Evolutionary conservation across 2,797 vertebrate species (phyloP), one percentile per base, ranked within the genome.

Genomic region (Catamblyrhynchus diadema): DNA sequence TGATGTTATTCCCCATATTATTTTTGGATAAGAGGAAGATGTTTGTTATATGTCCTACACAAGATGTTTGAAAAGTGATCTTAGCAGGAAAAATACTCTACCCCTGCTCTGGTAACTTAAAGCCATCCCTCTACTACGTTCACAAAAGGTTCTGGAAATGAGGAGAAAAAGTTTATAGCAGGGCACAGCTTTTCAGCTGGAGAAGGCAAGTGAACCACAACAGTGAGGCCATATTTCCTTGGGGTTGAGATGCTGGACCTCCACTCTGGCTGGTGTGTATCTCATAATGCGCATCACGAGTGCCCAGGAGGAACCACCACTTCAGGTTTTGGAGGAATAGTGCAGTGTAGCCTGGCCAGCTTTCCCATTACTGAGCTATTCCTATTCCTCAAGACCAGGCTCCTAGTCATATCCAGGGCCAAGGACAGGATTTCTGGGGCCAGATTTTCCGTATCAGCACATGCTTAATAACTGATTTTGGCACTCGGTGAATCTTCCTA

Each of bases 211-310:
- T 33, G 53, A 54, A n/a, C 22, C 2, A 0, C 25, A 60, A 3
- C 15, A 5, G 11, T 21, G 39, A 48, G 53, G 30, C 33, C 1
- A 0, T n/a, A 10, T 42, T 70, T 57, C 48, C 32, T 70, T 5
- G 12, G 25, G 23, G 10, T 27, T 19, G n/a, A 27, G 30, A 33
- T 56, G 30, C 33, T 10, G 10, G 6, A 4, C 33, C 25, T 35
- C 33, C 14, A 1, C 12, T 12, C 32, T 59, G 33, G 5, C 30
- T 78, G 21, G 5, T 74, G 27, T 39, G 21, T 21, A 3, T 72
- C 14, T 22, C 80, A 9, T 2, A 4, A 11, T 12, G 37, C 21
- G 14, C 7, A 8, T 45, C 35, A 24, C 0, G 0, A 39, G 22
- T 50, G 44, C 56, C 39, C 2, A 3, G 66, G 20, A 67, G 47